Evolutionary conservation across 2,113 vertebrate genomes (phyloP).

Genomic region (Myotis yumanensis): DNA sequence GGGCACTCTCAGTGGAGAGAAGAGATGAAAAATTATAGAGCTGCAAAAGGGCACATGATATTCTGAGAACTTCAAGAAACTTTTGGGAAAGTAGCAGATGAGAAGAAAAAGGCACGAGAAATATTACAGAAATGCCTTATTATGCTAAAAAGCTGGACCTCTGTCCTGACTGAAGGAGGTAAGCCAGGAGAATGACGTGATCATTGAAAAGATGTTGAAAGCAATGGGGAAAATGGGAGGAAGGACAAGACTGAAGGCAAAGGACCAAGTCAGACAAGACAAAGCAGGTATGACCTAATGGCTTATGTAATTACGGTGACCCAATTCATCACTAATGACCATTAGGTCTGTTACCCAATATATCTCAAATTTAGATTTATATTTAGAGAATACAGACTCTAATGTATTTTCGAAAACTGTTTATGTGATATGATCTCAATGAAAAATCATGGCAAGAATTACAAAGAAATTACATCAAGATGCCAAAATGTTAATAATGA

Average conservation of each 20-base stretch:
- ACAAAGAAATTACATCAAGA: not conserved
- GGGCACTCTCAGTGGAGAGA: not conserved
- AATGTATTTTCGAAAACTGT: constrained; percentile 32
- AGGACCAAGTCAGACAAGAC: not conserved
- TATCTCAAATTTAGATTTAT: not conserved
- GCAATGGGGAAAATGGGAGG: not conserved
- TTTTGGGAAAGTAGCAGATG: not conserved
- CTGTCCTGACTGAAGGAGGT: not conserved
- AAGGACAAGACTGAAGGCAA: not conserved
- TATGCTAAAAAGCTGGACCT: not conserved
- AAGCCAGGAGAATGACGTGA: not conserved
- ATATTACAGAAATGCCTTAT: not conserved
- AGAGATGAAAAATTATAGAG: not conserved
- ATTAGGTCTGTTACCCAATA: not conserved
- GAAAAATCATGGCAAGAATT: constrained; percentile 25
- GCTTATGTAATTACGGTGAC: not conserved
- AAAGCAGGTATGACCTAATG: not conserved
- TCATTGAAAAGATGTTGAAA: constrained; percentile 31
- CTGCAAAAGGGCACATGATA: not conserved
- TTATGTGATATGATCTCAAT: not conserved
- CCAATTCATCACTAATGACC: not conserved
- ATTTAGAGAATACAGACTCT: not conserved
- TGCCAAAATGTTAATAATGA: constrained; percentile 29
- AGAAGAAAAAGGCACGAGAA: not conserved
- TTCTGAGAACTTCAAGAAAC: not conserved